Percentiles rank a stretch among this genome's conserved stretches.
Conservation (phyloP, 2,113 vertebrate species). For the Phrynosoma blainvillii region DNA sequence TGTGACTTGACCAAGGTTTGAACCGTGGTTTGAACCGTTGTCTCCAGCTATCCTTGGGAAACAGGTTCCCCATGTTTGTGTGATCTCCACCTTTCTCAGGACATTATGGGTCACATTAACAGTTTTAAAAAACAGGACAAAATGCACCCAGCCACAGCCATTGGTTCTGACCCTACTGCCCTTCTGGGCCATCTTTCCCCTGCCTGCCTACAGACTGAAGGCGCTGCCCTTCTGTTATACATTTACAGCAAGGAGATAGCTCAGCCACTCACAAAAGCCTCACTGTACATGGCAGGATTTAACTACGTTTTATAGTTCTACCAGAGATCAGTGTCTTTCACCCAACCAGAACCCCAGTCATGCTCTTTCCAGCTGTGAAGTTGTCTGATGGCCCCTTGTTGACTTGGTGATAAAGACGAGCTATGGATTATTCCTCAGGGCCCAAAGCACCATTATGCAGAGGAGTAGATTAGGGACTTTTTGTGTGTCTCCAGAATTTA, state of each 20-base stretch:
- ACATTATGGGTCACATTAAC: background rate
- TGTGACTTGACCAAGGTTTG: too few species aligned
- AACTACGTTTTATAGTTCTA: conserved; percentile 22
- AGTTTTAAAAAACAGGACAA: background rate
- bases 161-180: background rate
- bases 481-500: background rate
- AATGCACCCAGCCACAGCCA: background rate
- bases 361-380: background rate
- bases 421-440: conserved; percentile 1
- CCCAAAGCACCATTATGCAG: background rate
- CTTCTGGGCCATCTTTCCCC: background rate
- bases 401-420: conserved; percentile 3
- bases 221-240: conserved; percentile 10
- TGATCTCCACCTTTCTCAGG: background rate
- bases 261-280: conserved; percentile 1
- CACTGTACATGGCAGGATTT: background rate
- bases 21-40: too few species aligned
- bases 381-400: background rate
- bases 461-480: background rate
- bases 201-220: background rate
- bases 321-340: conserved; percentile 23
- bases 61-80: background rate
- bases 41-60: background rate
- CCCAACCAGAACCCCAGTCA: background rate
- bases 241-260: background rate